Base-by-base conservation (phyloP, 2,113 vertebrate genomes). In the Corydoras sp. region DNA sequence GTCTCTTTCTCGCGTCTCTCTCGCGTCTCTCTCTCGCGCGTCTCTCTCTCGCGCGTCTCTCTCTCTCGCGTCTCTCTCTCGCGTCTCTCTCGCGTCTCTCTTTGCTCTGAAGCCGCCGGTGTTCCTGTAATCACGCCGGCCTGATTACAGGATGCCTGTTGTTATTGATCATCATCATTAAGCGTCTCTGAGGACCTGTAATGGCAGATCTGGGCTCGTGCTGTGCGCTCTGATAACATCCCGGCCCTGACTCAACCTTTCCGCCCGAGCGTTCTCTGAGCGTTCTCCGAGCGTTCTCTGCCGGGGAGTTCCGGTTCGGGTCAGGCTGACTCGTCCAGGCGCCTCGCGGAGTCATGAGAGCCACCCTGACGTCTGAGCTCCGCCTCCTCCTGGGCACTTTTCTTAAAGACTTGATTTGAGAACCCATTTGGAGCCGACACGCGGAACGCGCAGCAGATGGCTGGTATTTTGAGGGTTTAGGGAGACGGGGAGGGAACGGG, bases 81-180 rank as follows among this genome's bases (percentile, higher is more conserved):
- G n/a, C n/a, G n/a, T n/a, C n/a, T n/a, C n/a, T n/a, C n/a, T n/a
- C n/a, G n/a, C n/a, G n/a, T n/a, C n/a, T n/a, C n/a, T n/a, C n/a
- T 58, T 48, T 50, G 30, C 64, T 62, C 72, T 56, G 49, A 61
- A 74, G 58, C 72, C 62, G 72, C 58, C n/a, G 49, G 72, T 50
- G 53, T 68, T 48, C 9, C 5, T 55, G 65, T 74, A 74, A 65
- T 73, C 66, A 69, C 9, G 29, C 74, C 65, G 69, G 62, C 24
- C 63, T 77, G 60, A 55, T 77, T 74, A 66, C 55, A 70, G 65
- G 67, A 69, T 74, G 62, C 62, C 62, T 77, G 67, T 66, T 70
- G 58, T 74, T 74, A 77, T 74, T 77, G 71, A 77, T 74, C 74
- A 71, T 10, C 49, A 74, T 77, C 35, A 74, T 77, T 62, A 77